phyloP scores from a whole-genome alignment of 2,113 vertebrate genomes.

The Oryzias melastigma region DNA sequence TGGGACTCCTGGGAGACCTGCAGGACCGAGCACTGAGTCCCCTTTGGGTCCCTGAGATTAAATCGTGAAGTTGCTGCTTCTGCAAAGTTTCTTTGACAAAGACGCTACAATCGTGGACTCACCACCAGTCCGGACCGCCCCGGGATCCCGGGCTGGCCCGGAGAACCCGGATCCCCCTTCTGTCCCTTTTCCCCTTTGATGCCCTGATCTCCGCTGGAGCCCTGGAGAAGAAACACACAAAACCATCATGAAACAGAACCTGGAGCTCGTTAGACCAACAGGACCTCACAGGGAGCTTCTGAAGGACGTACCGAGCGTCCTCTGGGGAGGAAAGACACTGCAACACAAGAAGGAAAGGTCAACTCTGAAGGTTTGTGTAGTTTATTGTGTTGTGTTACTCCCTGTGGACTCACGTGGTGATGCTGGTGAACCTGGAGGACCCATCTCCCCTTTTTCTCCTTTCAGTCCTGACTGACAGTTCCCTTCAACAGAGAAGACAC shows the following conservation, averaged over 20 bases:
- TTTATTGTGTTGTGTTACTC: neutral
- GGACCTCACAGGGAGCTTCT: neutral
- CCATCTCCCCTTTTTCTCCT: constrained; percentile 90
- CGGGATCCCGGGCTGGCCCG: constrained; percentile 80
- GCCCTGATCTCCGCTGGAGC: constrained; percentile 73
- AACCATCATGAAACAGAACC: neutral
- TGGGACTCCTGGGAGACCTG: constrained; percentile 84
- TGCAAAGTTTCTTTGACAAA: neutral
- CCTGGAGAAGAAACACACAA: constrained; percentile 61
- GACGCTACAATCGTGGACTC: constrained; percentile 50
- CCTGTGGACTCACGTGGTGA: constrained; percentile 75
- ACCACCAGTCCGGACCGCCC: constrained; percentile 84
- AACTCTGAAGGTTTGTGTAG: neutral
- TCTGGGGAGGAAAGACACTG: constrained; percentile 39
- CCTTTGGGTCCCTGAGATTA: constrained; percentile 89
- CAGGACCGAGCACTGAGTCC: constrained; percentile 82
- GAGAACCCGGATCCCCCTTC: constrained; percentile 79
- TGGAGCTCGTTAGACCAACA: neutral
- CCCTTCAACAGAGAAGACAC: constrained; percentile 36
- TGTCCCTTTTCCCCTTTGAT: constrained; percentile 82
- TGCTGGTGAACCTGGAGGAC: constrained; percentile 83
- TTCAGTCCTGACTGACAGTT: constrained; percentile 72
- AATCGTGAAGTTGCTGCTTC: neutral
- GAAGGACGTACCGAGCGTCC: constrained; percentile 56
- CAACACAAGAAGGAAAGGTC: neutral